Base-by-base conservation (phyloP, 2,888 invertebrate species). In the Drosophila paracracens region DNA sequence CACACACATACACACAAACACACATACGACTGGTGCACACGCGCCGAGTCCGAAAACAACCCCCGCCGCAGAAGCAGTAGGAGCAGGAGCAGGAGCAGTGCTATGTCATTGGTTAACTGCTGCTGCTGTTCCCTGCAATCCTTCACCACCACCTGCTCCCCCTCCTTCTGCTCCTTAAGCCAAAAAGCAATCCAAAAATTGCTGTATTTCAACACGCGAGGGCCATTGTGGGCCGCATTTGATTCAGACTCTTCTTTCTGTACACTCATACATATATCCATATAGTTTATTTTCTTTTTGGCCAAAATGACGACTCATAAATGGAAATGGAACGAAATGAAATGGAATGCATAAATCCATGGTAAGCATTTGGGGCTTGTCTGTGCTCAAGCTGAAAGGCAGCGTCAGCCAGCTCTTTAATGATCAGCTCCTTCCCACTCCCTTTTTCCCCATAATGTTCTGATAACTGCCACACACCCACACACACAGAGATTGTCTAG, bases 51-150 rank as follows among this genome's bases (percentile, higher is more conserved):
- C 74, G 80, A 74, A 89, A 88, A 70, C 83, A 81, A 89, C 84
- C 84, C 86, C 83, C 76, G 70, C 57, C 58, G 36, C 40, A 53
- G 36, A 27, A 27, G 38, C 40, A 58, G 35, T n/a, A 65, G 51
- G 18, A 38, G 56, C 36, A 25, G 35, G 6, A n/a, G 68, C 59
- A 64, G 50, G 36, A 53, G 51, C 58, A 38, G 69, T 50, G 83
- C 83, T 70, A 74, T 89, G 89, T 88, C 88, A 91, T 86, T 90
- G 91, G 89, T 81, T 81, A 83, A 78, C 81, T 66, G 76, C 76
- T 65, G 68, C 77, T 67, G 58, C 63, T 63, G 25, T 25, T 29
- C 48, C 40, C 57, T 21, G 16, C 18, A 21, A 16, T 1, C 61
- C 43, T 31, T 29, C 10, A 11, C 51, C 50, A 16, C 18, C 48